Base-by-base conservation (phyloP, 2,888 invertebrate genomes). In the Mactromeris polynyma region DNA sequence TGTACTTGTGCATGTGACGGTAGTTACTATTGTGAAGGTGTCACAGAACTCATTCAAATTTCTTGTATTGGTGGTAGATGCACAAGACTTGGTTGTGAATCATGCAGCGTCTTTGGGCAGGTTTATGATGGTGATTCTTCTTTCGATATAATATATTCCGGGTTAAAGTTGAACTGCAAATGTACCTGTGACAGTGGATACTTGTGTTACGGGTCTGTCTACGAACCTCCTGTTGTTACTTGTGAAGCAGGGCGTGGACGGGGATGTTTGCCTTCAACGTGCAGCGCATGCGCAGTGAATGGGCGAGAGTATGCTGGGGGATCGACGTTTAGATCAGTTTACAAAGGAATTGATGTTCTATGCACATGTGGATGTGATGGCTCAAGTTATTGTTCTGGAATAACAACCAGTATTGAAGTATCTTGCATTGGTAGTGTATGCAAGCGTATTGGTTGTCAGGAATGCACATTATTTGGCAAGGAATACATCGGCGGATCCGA, bases 1-100 rank as follows among this genome's bases (percentile, higher is more conserved):
- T 94, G 93, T 38, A 89, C 81, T 0, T 94, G 94, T 54, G 89
- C 86, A 1, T 94, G 94, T 85, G 92, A 93, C 51, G 91, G 93
- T 11, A 89, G 90, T 40, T 93, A 90, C 46, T 89, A 83, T 33
- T 94, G 94, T 83, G 86, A 90, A 42, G 88, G 90, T 51, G 89
- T 88, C 3, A 77, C 83, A 6, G 92, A 92, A 86, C 73, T 83
- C 1, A 91, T 92, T 46, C 85, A 89, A 38, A 87, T 92, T 19
- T 83, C 91, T 0, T 92, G 92, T 36, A 38, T 92, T 17, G 89
- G 85, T 17, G 92, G 92, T 14, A 36, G 54, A 0, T 92, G 92
- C 82, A 87, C 58, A 26, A 58, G 87, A 19, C 69, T 91, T 7
- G 91, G 90, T 4, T 92, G 92, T 64, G 80, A 80, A 3, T 58